Conservation (phyloP, 1,140 invertebrate genomes). For the Coptotermes formosanus region DNA sequence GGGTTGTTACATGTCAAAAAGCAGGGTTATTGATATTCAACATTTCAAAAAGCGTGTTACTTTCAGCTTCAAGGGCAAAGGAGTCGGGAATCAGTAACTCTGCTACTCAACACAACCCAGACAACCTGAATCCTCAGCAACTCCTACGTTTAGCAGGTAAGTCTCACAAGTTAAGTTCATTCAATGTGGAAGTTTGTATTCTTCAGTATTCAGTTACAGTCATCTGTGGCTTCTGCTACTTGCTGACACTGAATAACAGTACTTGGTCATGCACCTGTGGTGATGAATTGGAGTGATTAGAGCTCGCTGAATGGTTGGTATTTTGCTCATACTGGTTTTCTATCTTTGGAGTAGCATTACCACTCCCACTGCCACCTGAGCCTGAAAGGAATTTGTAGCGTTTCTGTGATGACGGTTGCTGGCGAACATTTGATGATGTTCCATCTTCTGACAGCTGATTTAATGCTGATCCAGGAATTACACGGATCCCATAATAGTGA, state of each 20-base stretch:
- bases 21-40: too few relatives aligned
- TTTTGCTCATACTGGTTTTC: conserved; percentile 32
- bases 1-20: too few relatives aligned
- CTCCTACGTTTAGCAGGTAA: too few relatives aligned
- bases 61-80: too few relatives aligned
- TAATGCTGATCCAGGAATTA: conserved; percentile 84
- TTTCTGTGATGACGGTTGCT: conserved; percentile 51
- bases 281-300: conserved; percentile 30
- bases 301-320: conserved; percentile 26
- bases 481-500: conserved; percentile 98
- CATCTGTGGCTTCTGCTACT: neutral
- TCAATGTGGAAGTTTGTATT: too few relatives aligned
- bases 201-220: too few relatives aligned
- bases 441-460: conserved; percentile 62
- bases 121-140: too few relatives aligned
- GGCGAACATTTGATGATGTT: conserved; percentile 54
- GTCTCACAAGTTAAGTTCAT: too few relatives aligned
- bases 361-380: conserved; percentile 15
- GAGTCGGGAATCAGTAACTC: too few relatives aligned
- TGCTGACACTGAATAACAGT: neutral
- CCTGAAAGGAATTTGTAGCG: conserved; percentile 47
- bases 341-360: conserved; percentile 27
- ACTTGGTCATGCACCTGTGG: neutral
- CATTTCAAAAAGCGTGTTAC: too few relatives aligned
- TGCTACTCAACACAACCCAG: too few relatives aligned